Conservation (phyloP, 1,140 invertebrate genomes). For the Drosophila baimaii region DNA sequence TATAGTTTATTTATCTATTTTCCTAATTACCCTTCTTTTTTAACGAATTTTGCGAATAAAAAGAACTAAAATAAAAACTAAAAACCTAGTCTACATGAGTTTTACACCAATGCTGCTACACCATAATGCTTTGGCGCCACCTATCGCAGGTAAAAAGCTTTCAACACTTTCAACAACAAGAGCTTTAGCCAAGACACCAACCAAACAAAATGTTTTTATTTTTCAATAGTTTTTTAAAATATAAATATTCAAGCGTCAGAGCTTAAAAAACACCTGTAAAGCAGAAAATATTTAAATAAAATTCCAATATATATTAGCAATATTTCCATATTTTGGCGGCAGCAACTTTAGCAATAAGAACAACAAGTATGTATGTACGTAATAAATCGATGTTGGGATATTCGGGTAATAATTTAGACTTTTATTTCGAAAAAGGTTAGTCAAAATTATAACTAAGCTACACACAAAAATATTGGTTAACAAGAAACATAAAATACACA, state of each 20-base stretch:
- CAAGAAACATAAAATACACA: not conserved
- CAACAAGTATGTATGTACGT: slow-evolving; percentile 14
- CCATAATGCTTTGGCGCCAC: slow-evolving; percentile 8
- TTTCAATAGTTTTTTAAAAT: not conserved
- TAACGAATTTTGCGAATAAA: not conserved
- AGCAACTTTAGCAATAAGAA: slow-evolving; percentile 30
- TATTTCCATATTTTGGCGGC: slow-evolving; percentile 2
- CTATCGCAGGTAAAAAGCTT: not conserved
- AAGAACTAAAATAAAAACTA: not conserved
- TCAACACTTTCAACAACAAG: not conserved
- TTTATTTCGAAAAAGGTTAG: slow-evolving; percentile 56
- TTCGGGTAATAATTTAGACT: slow-evolving; percentile 19
- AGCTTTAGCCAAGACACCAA: slow-evolving; percentile 4
- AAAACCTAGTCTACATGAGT: not conserved
- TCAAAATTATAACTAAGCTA: slow-evolving; percentile 22
- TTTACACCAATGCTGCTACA: slow-evolving; percentile 4
- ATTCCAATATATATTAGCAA: slow-evolving; percentile 4
- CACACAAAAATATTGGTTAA: not conserved
- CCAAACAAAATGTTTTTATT: not conserved
- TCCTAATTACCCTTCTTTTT: not conserved
- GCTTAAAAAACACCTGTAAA: not conserved
- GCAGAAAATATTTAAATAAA: slow-evolving; percentile 3
- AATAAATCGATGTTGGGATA: slow-evolving; percentile 3
- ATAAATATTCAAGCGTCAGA: not conserved
- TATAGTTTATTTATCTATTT: not conserved